A percentile compares a stretch with the other conserved stretches of the same genome.
These are phyloP conservation scores for Euleptes europaea DNA, from an alignment of 2,113 vertebrate species.

Conservation along the genomic window DNA sequence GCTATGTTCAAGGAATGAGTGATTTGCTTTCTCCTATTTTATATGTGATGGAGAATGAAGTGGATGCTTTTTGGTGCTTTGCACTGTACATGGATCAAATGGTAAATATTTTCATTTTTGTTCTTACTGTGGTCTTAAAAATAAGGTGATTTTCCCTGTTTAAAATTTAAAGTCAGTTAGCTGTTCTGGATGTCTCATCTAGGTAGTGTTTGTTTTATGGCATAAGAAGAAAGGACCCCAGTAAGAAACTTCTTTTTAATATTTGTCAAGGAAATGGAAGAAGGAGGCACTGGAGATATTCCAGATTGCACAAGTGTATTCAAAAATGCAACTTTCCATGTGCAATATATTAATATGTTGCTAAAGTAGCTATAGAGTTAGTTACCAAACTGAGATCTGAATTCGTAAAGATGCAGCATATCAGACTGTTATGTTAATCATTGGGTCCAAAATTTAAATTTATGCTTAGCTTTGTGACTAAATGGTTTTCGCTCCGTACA, in stretches of 20 bases:
- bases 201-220: neutral
- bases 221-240: conserved; percentile 1
- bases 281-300: neutral
- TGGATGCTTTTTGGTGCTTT: conserved; percentile 98
- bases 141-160: conserved; percentile 2
- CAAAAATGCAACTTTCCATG: neutral
- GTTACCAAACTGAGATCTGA: neutral
- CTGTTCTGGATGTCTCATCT: conserved; percentile 28
- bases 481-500: conserved; percentile 24
- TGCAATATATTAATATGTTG: neutral
- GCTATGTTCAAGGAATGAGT: conserved; percentile 98
- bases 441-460: neutral
- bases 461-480: neutral
- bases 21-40: conserved; percentile 95
- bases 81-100: conserved; percentile 95
- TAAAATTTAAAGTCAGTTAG: neutral
- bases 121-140: neutral
- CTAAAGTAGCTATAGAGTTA: neutral
- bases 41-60: conserved; percentile 96
- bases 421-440: neutral
- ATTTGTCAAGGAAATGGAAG: conserved; percentile 3
- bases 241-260: conserved; percentile 18
- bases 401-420: neutral
- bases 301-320: neutral
- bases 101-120: conserved; percentile 75